Percentiles rank a stretch among this genome's conserved stretches.
These are phyloP conservation scores for Prionailurus bengalensis DNA, from an alignment of 2,113 vertebrate species.

Conservation along the genomic window DNA sequence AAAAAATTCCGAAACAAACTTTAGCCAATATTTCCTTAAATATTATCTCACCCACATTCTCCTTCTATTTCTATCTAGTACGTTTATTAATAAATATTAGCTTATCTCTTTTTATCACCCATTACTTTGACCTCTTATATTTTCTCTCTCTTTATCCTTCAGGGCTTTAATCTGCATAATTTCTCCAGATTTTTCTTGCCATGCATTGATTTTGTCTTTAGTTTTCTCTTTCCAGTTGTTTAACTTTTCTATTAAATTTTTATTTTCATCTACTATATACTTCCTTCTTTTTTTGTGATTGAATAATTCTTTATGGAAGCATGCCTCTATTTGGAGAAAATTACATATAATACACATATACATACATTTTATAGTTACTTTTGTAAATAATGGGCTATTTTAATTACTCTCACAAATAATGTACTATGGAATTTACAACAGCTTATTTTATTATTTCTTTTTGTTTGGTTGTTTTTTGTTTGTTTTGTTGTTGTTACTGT, in stretches of 20 bases:
- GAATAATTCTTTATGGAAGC: too few species aligned
- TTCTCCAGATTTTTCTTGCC: background rate
- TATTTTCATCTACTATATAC: background rate
- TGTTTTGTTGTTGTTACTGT: too few species aligned
- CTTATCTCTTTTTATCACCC: background rate
- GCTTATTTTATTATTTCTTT: too few species aligned
- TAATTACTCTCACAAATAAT: too few species aligned
- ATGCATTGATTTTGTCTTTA: background rate
- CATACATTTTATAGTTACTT: too few species aligned
- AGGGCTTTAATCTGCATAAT: background rate
- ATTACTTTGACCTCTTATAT: background rate
- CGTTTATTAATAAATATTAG: background rate
- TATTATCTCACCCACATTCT: background rate
- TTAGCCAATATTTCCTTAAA: background rate
- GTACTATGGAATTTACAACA: too few species aligned
- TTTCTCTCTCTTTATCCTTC: background rate
- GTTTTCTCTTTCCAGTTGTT: background rate
- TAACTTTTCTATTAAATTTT: background rate
- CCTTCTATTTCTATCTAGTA: background rate
- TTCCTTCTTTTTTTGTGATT: background rate
- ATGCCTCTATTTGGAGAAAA: too few species aligned
- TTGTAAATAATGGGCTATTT: too few species aligned
- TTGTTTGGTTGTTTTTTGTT: too few species aligned
- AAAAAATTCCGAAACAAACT: background rate
- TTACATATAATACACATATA: too few species aligned